These are phyloP conservation scores for Cirrhinus mrigala DNA, from an alignment of 2,797 vertebrate species.

Conservation along the genomic window DNA sequence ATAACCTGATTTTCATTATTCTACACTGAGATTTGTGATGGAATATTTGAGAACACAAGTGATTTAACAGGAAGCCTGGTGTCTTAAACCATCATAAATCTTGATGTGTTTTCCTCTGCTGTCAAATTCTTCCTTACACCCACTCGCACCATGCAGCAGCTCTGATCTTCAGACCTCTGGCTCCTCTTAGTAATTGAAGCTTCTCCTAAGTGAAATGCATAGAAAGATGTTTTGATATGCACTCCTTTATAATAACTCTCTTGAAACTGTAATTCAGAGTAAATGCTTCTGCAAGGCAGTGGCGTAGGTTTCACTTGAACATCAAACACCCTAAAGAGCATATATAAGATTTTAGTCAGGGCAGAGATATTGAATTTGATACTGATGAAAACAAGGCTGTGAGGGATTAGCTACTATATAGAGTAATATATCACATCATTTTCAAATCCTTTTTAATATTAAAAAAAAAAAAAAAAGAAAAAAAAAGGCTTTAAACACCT, in stretches of 20 bases:
- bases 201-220: constrained; percentile 27
- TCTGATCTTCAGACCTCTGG: constrained; percentile 48
- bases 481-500: too few relatives aligned
- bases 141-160: constrained; percentile 14
- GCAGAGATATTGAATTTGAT: neutral
- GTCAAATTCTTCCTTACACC: constrained; percentile 27
- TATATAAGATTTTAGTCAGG: neutral
- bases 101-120: constrained; percentile 73
- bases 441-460: neutral
- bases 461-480: too few relatives aligned
- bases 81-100: constrained; percentile 75
- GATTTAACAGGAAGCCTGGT: constrained; percentile 72
- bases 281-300: neutral
- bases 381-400: neutral
- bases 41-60: constrained; percentile 68
- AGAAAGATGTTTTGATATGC: constrained; percentile 42
- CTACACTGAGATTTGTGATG: constrained; percentile 59
- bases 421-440: neutral
- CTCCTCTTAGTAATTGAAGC: constrained; percentile 36
- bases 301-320: constrained; percentile 9
- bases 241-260: constrained; percentile 21
- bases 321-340: constrained; percentile 3
- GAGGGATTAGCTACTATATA: neutral
- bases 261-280: constrained; percentile 24
- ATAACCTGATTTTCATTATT: constrained; percentile 31